Evolutionary conservation across 2,888 invertebrate genomes (phyloP).

Genomic region (Cryptus armator): DNA sequence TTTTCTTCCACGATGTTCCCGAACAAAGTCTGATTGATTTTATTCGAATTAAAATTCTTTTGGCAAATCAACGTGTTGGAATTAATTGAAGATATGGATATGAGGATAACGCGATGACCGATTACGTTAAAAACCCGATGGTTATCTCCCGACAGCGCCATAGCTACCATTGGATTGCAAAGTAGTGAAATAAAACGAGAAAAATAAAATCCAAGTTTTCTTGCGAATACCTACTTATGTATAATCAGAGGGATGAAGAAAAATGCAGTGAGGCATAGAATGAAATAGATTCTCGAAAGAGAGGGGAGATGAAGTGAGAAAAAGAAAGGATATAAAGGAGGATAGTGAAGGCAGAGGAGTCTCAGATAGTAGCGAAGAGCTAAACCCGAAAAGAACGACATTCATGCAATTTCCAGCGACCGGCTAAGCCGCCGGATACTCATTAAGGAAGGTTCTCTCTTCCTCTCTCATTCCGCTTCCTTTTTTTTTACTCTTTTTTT

Average conservation of each 20-base stretch:
- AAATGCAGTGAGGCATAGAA: slow-evolving; percentile 58
- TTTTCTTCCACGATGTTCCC: background rate
- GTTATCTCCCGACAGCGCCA: background rate
- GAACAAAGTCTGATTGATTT: background rate
- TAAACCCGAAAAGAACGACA: slow-evolving; percentile 74
- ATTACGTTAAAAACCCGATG: slow-evolving; percentile 1
- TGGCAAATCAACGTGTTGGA: background rate
- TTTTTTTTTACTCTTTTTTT: slow-evolving; percentile 43
- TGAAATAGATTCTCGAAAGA: slow-evolving; percentile 65
- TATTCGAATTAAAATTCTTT: slow-evolving; percentile 14
- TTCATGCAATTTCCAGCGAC: slow-evolving; percentile 79
- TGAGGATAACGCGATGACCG: background rate
- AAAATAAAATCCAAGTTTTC: slow-evolving; percentile 34
- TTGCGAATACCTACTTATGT: slow-evolving; percentile 53
- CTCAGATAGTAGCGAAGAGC: slow-evolving; percentile 63
- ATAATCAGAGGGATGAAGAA: slow-evolving; percentile 66
- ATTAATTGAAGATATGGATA: slow-evolving; percentile 1
- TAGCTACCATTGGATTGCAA: slow-evolving; percentile 1
- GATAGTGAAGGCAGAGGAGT: slow-evolving; percentile 48
- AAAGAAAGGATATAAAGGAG: slow-evolving; percentile 56
- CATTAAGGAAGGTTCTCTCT: slow-evolving; percentile 72
- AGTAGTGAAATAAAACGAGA: slow-evolving; percentile 8
- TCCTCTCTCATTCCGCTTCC: slow-evolving; percentile 31
- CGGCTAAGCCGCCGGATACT: slow-evolving; percentile 73
- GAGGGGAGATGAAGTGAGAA: slow-evolving; percentile 42